Evolutionary conservation across 2,888 invertebrate species (phyloP), one percentile per base, ranked within the genome.

Genomic region (Colletes collaris): DNA sequence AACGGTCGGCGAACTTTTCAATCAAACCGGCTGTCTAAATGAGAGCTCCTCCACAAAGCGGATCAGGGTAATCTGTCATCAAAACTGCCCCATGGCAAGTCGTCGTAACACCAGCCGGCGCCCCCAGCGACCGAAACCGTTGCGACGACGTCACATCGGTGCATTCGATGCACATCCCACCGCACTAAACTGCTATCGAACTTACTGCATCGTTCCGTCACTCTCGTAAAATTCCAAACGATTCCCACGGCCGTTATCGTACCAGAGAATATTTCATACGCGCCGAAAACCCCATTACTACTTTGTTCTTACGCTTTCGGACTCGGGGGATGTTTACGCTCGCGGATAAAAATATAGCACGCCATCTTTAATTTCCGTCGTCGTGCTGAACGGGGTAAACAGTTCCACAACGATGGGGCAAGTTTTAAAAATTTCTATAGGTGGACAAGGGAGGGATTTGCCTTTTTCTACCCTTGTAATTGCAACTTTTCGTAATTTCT

Each of bases 41-140:
- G 91, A 91, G 91, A 91, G 91, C 91, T 89, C 83, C 90, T 90
- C 91, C 90, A 92, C 91, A 91, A 92, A 91, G 92, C 91, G 90
- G 88, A 91, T 90, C 92, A 88, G 91, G 91, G 92, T 92, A 92
- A 93, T 93, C 92, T 92, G 92, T 93, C 93, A 92, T 93, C 92
- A 90, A 90, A 89, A 90, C 90, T 89, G 91, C 84, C 90, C 89
- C 86, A 87, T 85, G 81, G 82, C 79, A 82, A 88, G 81, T 88
- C 86, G 80, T 78, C 88, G 87, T 90, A 86, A 89, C 90, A 90
- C 88, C 91, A 92, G 90, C 91, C 92, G 90, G 91, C 87, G 89
- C 89, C 88, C 84, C 86, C 82, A 74, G 85, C 86, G 83, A 84
- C 75, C 82, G 85, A 86, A 86, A 89, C 90, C 87, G 91, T 89